Evolutionary conservation across 2,888 invertebrate genomes (phyloP).

Genomic region (Lamproptera curius): DNA sequence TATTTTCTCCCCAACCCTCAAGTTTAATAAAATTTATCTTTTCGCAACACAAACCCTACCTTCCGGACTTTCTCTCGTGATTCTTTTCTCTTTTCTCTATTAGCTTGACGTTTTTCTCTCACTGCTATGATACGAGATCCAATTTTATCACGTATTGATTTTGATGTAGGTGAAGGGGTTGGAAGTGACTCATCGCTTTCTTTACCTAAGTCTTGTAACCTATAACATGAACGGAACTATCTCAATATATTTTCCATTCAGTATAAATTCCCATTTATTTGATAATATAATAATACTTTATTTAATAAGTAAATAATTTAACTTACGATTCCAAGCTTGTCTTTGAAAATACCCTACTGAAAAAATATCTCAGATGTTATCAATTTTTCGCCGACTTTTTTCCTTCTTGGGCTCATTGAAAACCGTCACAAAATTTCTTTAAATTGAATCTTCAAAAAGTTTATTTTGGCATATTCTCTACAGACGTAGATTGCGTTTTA

Average conservation of each 20-base stretch:
- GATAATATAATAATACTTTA: too few relatives aligned
- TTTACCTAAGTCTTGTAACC: constrained; percentile 46
- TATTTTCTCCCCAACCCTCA: too few relatives aligned
- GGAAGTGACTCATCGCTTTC: constrained; percentile 44
- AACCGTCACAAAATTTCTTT: constrained; percentile 41
- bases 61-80: constrained; percentile 51
- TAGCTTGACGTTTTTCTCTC: constrained; percentile 35
- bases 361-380: constrained; percentile 35
- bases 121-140: constrained; percentile 46
- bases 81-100: constrained; percentile 44
- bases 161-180: constrained; percentile 37
- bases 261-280: too few relatives aligned
- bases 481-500: constrained; percentile 30
- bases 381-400: constrained; percentile 34
- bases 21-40: neutral
- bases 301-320: neutral
- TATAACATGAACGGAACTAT: constrained; percentile 29
- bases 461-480: constrained; percentile 40
- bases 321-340: constrained; percentile 65
- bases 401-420: constrained; percentile 32
- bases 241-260: neutral
- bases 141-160: constrained; percentile 54
- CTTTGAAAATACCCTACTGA: constrained; percentile 34
- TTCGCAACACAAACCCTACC: constrained; percentile 28
- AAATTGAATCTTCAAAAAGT: constrained; percentile 37